Evolutionary conservation across 2,888 invertebrate species (phyloP), one percentile per base, ranked within the genome.

Genomic region (Acheta domesticus): DNA sequence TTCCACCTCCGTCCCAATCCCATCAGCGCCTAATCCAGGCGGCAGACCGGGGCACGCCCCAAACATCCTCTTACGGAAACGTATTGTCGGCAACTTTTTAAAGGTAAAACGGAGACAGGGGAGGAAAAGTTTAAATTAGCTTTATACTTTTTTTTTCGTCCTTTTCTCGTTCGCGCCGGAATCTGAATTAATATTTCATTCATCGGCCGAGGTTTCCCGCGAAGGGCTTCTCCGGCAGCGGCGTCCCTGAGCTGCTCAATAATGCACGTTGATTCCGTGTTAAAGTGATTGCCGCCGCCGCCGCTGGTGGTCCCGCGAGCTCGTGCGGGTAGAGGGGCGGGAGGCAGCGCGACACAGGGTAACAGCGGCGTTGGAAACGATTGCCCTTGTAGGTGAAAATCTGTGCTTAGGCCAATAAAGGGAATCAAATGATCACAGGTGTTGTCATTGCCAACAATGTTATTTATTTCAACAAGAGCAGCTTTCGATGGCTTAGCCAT

Each of bases 41-140:
- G 62, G 8, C 36, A 36, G 36, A 36, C 62, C 16, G n/a, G 62
- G 62, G 5, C 62, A 19, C n/a, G 62, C 14, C 62, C 16, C n/a
- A 62, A 19, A 62, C 62, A 62, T 62, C 62, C 62, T 36, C 62
- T 62, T 62, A 62, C 62, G 8, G 62, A 62, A 62, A 62, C 62
- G 62, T 62, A 62, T 62, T 62, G 62, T 62, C 62, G 62, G n/a
- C 62, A 62, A 62, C 62, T 62, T 62, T 62, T 62, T 62, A n/a
- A 62, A 62, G 62, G 62, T 62, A 62, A 62, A 62, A 19, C 62
- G 62, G 62, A 62, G 62, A n/a, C 62, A n/a, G n/a, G 62, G n/a
- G 36, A n/a, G 62, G 62, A 62, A 62, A 62, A 62, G 62, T 62
- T 62, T 62, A 62, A 62, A 62, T 62, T 62, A 62, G 62, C 62